phyloP scores from a whole-genome alignment of 2,797 vertebrate species.

The Geotrypetes seraphini region DNA sequence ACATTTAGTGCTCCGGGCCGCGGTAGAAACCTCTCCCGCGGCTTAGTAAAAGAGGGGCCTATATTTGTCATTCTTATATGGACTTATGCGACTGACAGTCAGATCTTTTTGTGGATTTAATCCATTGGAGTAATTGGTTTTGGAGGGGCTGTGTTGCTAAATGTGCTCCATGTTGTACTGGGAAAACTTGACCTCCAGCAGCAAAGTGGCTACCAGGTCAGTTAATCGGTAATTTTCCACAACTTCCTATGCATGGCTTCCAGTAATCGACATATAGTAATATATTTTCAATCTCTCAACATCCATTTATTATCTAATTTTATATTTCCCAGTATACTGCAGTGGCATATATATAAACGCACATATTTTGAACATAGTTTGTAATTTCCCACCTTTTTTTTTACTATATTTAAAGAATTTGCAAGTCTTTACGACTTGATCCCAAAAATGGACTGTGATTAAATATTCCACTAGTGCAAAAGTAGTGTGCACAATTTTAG shows the following conservation, averaged over 20 bases:
- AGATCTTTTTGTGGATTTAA: constrained; percentile 7
- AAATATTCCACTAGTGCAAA: constrained; percentile 3
- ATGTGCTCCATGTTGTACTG: constrained; percentile 16
- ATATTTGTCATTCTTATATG: too few relatives aligned
- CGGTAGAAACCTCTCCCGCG: too few relatives aligned
- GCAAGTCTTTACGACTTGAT: constrained; percentile 6
- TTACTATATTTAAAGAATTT: constrained; percentile 2
- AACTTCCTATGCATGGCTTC: constrained; percentile 15
- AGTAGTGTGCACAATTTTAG: not conserved
- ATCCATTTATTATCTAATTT: constrained; percentile 11
- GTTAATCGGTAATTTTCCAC: constrained; percentile 16
- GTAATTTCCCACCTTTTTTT: constrained; percentile 6
- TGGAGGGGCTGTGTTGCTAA: constrained; percentile 23
- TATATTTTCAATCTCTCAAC: constrained; percentile 11
- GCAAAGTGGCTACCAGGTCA: constrained; percentile 9
- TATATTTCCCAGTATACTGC: constrained; percentile 27
- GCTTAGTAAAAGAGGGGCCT: too few relatives aligned
- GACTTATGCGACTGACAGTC: too few relatives aligned
- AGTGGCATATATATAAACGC: constrained; percentile 18
- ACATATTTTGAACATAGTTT: constrained; percentile 15
- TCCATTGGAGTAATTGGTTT: constrained; percentile 14
- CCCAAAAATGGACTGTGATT: not conserved
- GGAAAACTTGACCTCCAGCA: constrained; percentile 13
- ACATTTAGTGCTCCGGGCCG: too few relatives aligned
- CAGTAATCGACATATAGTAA: too few relatives aligned